Evolutionary conservation across 1,140 invertebrate genomes (phyloP), one percentile per base, ranked within the genome.

Genomic region (Dufourea novaeangliae): DNA sequence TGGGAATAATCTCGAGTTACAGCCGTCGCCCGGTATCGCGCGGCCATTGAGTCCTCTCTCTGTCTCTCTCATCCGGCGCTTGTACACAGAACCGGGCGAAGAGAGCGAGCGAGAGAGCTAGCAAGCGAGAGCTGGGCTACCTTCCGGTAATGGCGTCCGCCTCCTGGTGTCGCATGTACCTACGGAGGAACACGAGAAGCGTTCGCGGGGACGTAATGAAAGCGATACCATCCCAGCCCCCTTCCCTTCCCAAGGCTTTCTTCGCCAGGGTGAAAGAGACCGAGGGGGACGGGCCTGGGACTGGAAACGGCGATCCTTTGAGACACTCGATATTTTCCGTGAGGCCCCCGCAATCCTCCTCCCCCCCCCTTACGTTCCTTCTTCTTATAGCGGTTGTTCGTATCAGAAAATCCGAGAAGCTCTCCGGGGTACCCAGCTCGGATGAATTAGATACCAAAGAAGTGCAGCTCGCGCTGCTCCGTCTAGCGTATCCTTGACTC

Each of bases 1-100:
- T 84, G 79, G 80, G 79, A 86, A 87, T 88, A 89, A 90, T 90
- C 82, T 90, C 85, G 74, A 86, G 85, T 91, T 89, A 89, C 79
- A 44, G n/a, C n/a, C 72, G 64, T 70, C 37, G 52, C 64, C n/a
- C 44, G 72, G 70, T 61, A n/a, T 70, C 50, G 67, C 71, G 61
- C 76, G 72, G 76, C 66, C 79, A 67, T 85, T 79, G 82, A 78
- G 79, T 79, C n/a, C n/a, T n/a, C n/a, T n/a, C n/a, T n/a, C n/a
- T n/a, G n/a, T n/a, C n/a, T n/a, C n/a, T n/a, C 77, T 78, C 80
- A 78, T 73, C 34, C 69, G 52, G 77, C 69, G 70, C 59, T 79
- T 50, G 57, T 63, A 62, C 57, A 32, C 32, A 14, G 17, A 17
- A 7, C 25, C n/a, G n/a, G n/a, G n/a, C n/a, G n/a, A n/a, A n/a